Conservation (phyloP, 2,797 vertebrate species). For the Phrynocephalus guinanensis region DNA sequence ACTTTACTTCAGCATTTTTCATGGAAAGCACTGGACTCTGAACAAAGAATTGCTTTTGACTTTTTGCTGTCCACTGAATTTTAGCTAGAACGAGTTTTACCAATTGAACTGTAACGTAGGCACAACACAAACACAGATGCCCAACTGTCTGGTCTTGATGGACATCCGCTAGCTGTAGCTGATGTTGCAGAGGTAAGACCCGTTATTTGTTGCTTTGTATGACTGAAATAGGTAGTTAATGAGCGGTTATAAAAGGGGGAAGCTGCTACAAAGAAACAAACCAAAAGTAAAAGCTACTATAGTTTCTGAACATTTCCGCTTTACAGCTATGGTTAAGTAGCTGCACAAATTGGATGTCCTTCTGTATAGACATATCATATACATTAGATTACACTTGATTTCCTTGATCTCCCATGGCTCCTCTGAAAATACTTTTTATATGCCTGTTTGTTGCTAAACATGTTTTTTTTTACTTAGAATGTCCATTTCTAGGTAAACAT, state of each 20-base stretch:
- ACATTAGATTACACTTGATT: not conserved
- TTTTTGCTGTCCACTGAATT: rapidly evolving
- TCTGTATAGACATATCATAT: not conserved
- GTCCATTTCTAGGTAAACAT: not conserved
- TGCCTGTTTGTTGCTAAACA: not conserved
- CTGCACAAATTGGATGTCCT: not conserved
- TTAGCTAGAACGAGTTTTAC: not conserved
- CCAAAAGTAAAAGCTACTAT: not conserved
- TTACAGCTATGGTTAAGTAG: not conserved
- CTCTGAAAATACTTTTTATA: not conserved
- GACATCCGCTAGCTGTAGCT: slow-evolving; percentile 21
- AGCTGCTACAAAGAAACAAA: not conserved
- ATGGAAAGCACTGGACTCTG: not conserved
- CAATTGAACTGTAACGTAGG: not conserved
- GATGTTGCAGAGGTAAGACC: slow-evolving; percentile 69
- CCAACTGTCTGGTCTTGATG: slow-evolving; percentile 23
- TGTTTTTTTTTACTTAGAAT: not conserved
- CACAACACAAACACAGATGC: slow-evolving; percentile 35
- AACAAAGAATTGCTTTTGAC: not conserved
- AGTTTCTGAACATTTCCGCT: not conserved
- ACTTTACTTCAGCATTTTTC: not conserved
- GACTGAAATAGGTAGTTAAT: not conserved
- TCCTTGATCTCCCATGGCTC: not conserved
- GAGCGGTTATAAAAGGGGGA: not conserved
- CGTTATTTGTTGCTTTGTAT: not conserved